phyloP scores from a whole-genome alignment of 2,888 invertebrate genomes.

The Andrena dorsata region DNA sequence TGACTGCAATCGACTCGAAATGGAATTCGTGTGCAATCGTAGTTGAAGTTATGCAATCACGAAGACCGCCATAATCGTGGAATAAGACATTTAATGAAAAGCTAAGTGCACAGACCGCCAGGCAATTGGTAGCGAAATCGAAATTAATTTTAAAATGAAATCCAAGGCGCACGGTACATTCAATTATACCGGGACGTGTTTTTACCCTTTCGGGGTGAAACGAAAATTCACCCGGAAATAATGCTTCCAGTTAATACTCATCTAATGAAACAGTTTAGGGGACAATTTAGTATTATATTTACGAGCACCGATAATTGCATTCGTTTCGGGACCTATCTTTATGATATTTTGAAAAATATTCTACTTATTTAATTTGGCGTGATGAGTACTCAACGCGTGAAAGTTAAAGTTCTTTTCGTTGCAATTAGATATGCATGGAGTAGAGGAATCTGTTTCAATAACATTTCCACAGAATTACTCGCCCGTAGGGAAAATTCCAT shows the following conservation, averaged over 20 bases:
- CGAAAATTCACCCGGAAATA: conserved; percentile 6
- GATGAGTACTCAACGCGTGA: neutral
- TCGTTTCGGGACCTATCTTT: neutral
- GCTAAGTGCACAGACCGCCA: conserved; percentile 56
- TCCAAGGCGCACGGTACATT: conserved; percentile 36
- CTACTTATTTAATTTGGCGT: neutral
- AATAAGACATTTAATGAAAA: conserved; percentile 69
- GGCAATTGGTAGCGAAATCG: conserved; percentile 57
- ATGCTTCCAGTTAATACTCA: neutral
- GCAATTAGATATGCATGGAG: neutral
- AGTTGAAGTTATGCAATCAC: conserved; percentile 71
- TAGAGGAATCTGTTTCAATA: conserved; percentile 45
- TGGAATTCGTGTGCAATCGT: conserved; percentile 71
- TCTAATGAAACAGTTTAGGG: neutral
- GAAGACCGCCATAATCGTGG: conserved; percentile 65
- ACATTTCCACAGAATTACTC: conserved; percentile 51
- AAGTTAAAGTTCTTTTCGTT: conserved; percentile 8
- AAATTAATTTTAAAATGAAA: conserved; percentile 63
- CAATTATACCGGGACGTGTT: conserved; percentile 51
- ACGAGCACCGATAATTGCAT: neutral
- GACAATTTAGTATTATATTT: neutral
- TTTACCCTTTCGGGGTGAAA: conserved; percentile 28
- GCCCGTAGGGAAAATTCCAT: conserved; percentile 69
- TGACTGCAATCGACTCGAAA: conserved; percentile 72
- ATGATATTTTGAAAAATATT: neutral